A percentile compares a stretch with the other conserved stretches of the same genome.
phyloP scores from a whole-genome alignment of 2,888 invertebrate species.

The Ptilodon capucinus region DNA sequence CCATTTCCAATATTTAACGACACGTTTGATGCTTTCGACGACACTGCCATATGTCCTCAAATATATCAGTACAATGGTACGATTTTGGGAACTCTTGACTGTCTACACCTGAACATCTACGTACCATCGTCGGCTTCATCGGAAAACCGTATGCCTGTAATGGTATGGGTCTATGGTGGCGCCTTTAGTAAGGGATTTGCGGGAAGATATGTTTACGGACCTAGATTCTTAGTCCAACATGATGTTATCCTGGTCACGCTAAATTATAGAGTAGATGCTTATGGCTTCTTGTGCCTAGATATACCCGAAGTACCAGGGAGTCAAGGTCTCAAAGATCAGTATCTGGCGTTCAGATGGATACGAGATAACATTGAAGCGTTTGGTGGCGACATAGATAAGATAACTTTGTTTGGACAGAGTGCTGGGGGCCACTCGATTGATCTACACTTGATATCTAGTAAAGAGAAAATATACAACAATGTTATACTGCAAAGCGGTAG shows the following conservation, averaged over 20 bases:
- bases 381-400: constrained; percentile 50
- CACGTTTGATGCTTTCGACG: constrained; percentile 9
- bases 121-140: constrained; percentile 1
- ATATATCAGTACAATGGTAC: not conserved
- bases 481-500: constrained; percentile 48
- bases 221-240: constrained; percentile 45
- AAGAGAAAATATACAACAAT: constrained; percentile 41
- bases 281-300: constrained; percentile 60
- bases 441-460: constrained; percentile 40
- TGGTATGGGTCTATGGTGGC: constrained; percentile 60
- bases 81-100: constrained; percentile 5
- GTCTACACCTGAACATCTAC: constrained; percentile 8
- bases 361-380: constrained; percentile 53
- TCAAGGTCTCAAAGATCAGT: constrained; percentile 59
- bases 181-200: constrained; percentile 40
- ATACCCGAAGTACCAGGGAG: constrained; percentile 58
- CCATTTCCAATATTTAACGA: constrained; percentile 4
- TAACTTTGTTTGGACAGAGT: constrained; percentile 54
- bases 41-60: constrained; percentile 8
- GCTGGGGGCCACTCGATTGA: constrained; percentile 53
- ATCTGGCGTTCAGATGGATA: constrained; percentile 50
- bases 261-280: constrained; percentile 55
- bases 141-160: constrained; percentile 2
- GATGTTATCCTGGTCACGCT: constrained; percentile 45
- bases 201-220: constrained; percentile 32